These are phyloP conservation scores for Rhyacophila brunnea DNA, from an alignment of 1,140 invertebrate species.

Conservation along the genomic window DNA sequence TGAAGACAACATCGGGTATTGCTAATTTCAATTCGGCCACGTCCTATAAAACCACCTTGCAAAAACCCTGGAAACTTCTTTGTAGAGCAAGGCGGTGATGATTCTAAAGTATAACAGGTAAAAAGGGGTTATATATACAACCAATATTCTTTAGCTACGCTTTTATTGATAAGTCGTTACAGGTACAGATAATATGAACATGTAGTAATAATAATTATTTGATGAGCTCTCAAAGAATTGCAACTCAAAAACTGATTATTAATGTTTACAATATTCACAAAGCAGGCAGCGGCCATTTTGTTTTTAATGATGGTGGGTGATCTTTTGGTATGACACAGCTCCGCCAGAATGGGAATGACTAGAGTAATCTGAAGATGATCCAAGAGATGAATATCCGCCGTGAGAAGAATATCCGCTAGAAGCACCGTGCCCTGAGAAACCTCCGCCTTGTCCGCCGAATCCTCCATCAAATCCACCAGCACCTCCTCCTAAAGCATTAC, in stretches of 20 bases:
- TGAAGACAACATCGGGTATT: too few relatives aligned
- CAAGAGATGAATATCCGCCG: neutral
- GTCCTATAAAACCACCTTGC: too few relatives aligned
- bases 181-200: too few relatives aligned
- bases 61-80: too few relatives aligned
- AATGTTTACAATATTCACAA: neutral
- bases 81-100: too few relatives aligned
- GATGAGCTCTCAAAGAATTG: neutral
- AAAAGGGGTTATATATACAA: too few relatives aligned
- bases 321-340: neutral
- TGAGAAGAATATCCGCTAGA: neutral
- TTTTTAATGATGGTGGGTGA: neutral
- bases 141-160: too few relatives aligned
- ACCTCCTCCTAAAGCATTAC: slow-evolving; percentile 29
- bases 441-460: slow-evolving; percentile 1
- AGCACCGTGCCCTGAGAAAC: neutral
- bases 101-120: too few relatives aligned
- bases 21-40: too few relatives aligned
- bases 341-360: neutral
- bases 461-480: slow-evolving; percentile 18
- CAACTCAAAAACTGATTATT: neutral
- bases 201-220: too few relatives aligned
- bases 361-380: neutral
- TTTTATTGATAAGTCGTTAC: too few relatives aligned
- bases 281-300: neutral